These are phyloP conservation scores for Wiebesia pumilae DNA, from an alignment of 1,140 invertebrate species.

Conservation along the genomic window DNA sequence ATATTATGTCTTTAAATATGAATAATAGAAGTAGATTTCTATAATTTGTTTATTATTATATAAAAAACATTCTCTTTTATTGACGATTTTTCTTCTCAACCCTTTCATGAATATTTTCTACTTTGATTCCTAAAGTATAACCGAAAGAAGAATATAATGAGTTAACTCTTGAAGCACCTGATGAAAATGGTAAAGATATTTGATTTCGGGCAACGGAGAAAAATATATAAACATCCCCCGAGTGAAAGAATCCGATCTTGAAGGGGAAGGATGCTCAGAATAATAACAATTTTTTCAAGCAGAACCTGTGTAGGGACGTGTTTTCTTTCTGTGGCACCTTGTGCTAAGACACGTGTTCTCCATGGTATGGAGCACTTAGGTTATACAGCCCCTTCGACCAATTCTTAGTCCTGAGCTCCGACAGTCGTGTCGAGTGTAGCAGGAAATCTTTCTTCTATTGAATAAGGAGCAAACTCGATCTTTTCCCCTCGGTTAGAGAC, in stretches of 20 bases:
- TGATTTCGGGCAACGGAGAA: not conserved
- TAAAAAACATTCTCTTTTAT: too few species aligned
- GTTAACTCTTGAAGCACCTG: not conserved
- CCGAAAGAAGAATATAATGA: too few species aligned
- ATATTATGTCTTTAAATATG: too few species aligned
- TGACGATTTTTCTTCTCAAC: too few species aligned
- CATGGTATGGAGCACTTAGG: not conserved
- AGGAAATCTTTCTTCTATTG: slow-evolving; percentile 49
- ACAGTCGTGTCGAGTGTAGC: not conserved
- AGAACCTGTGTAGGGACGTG: slow-evolving; percentile 1
- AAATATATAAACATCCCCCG: not conserved
- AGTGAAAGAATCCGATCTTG: not conserved
- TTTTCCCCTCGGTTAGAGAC: slow-evolving; percentile 20
- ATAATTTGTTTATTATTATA: too few species aligned
- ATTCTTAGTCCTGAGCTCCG: not conserved
- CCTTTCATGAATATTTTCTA: not conserved
- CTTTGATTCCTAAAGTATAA: not conserved
- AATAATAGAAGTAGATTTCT: too few species aligned
- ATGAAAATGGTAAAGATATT: not conserved
- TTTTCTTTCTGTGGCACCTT: slow-evolving; percentile 45
- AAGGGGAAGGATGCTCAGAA: slow-evolving; percentile 10
- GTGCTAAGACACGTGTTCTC: slow-evolving; percentile 44
- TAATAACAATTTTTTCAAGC: slow-evolving; percentile 35
- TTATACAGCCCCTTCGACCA: not conserved
- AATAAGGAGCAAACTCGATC: slow-evolving; percentile 47